These are phyloP conservation scores for Diadophis punctatus DNA, from an alignment of 2,113 vertebrate species.

Conservation along the genomic window DNA sequence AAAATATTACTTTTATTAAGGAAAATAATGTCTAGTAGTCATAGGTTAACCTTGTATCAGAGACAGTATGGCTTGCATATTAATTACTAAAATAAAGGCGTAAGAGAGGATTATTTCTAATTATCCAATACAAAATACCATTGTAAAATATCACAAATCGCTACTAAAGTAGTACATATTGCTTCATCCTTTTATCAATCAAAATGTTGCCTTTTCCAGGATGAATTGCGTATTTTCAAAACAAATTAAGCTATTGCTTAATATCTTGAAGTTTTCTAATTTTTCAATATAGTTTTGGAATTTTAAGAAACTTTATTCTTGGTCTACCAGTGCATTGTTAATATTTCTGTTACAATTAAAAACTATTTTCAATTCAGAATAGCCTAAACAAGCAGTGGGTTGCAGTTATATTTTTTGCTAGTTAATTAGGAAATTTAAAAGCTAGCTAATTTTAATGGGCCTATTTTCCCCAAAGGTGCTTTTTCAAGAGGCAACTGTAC, in stretches of 20 bases:
- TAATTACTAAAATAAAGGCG: neutral
- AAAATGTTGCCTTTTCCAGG: neutral
- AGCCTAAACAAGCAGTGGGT: neutral
- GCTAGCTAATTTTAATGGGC: neutral
- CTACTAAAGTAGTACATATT: neutral
- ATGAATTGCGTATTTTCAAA: neutral
- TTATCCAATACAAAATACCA: no score
- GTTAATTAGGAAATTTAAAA: neutral
- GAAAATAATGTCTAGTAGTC: neutral
- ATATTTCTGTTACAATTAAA: neutral
- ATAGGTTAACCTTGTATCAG: neutral
- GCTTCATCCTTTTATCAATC: neutral
- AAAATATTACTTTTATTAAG: neutral
- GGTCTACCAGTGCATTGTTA: neutral
- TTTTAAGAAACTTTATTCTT: neutral
- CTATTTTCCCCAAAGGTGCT: neutral
- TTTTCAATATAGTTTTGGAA: neutral
- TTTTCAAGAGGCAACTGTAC: no score
- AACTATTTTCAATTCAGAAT: neutral
- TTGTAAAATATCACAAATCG: no score
- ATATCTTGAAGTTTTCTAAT: neutral
- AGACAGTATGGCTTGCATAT: no score
- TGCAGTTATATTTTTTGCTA: neutral
- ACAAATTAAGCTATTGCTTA: neutral
- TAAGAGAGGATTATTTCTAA: neutral